Conservation (phyloP, 2,888 invertebrate species). For the Agrotis exclamationis region DNA sequence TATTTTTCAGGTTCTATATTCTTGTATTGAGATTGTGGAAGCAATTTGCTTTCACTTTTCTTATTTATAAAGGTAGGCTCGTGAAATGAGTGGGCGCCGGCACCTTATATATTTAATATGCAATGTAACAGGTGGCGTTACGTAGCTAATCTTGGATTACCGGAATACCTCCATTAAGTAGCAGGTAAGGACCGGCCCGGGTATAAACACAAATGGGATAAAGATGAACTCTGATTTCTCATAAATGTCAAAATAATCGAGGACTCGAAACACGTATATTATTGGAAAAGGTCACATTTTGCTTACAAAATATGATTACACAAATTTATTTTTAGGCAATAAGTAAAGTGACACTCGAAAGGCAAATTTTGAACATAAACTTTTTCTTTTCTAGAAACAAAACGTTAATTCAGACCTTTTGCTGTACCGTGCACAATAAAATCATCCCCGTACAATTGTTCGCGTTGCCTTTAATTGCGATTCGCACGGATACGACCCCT, state of each 20-base stretch:
- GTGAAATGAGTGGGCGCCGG: conserved; percentile 3
- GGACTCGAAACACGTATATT: background rate
- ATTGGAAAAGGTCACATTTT: conserved; percentile 1
- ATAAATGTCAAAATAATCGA: conserved; percentile 1
- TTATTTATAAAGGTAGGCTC: conserved; percentile 22
- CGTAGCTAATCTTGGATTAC: conserved; percentile 27
- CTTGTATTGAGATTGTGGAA: background rate
- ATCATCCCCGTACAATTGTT: conserved; percentile 53
- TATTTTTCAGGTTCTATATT: conserved; percentile 2
- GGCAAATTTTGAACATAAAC: background rate
- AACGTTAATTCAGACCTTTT: conserved; percentile 21
- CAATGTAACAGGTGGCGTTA: conserved; percentile 49
- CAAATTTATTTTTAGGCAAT: background rate
- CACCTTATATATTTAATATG: conserved; percentile 48
- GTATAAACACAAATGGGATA: conserved; percentile 9
- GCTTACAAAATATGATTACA: background rate
- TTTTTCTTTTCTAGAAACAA: background rate
- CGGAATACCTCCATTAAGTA: conserved; percentile 16
- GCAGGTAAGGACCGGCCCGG: conserved; percentile 4
- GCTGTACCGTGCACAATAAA: conserved; percentile 31
- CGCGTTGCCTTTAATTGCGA: conserved; percentile 65
- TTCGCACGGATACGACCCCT: conserved; percentile 51
- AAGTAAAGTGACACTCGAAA: background rate
- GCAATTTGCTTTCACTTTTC: conserved; percentile 1
- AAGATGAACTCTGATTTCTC: conserved; percentile 1